A percentile compares a stretch with the other conserved stretches of the same genome.
These are phyloP conservation scores for Peromyscus maniculatus DNA, from an alignment of 2,113 vertebrate genomes.

Conservation along the genomic window DNA sequence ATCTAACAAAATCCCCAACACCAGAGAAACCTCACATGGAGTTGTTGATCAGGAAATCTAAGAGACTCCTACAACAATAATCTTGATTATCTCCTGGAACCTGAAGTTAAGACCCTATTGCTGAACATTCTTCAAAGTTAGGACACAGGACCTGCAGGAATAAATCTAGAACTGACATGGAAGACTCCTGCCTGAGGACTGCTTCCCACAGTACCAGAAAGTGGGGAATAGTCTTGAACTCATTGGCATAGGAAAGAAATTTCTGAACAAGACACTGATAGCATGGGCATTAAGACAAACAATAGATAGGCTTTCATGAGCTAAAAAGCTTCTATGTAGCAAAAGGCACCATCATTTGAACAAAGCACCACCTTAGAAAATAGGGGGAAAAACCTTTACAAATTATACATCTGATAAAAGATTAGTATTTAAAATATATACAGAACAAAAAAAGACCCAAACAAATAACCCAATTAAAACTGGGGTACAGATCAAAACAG, in stretches of 20 bases:
- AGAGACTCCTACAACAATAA: neutral
- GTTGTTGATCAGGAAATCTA: neutral
- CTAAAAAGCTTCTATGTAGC: neutral
- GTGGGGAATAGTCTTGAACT: neutral
- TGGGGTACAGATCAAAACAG: neutral
- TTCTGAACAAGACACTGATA: neutral
- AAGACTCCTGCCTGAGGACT: neutral
- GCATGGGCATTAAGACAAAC: neutral
- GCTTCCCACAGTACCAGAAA: neutral
- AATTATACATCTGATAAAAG: neutral
- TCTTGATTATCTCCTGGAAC: neutral
- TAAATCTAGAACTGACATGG: neutral
- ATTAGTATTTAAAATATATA: neutral
- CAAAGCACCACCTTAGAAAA: neutral
- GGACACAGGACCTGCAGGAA: neutral
- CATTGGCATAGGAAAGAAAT: neutral
- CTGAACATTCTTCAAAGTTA: neutral
- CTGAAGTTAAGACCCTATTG: neutral
- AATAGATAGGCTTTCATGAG: neutral
- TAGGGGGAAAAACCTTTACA: neutral
- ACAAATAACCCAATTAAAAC: neutral
- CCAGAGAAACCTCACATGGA: neutral
- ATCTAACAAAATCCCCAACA: neutral
- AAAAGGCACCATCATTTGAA: neutral
- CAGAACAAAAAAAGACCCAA: neutral